Evolutionary conservation across 2,888 invertebrate genomes (phyloP), one percentile per base, ranked within the genome.

Genomic region (Cryptophagus acutangulus): DNA sequence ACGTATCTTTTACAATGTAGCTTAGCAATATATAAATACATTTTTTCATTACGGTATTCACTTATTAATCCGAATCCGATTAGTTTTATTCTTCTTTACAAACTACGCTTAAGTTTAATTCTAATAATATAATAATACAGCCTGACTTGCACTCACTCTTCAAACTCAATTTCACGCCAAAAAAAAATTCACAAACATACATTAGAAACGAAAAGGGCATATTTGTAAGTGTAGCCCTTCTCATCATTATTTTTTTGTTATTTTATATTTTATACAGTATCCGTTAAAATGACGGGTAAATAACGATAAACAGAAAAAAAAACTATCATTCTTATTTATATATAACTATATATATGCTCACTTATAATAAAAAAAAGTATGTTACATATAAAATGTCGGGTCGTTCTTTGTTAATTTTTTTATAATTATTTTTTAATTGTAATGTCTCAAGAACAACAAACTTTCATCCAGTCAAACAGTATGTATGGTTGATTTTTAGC

Each of bases 61-160:
- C 49, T 52, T 52, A 49, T 54, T 48, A 50, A 40, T 41, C 40
- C 45, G 52, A 52, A 51, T 51, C 49, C 48, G 44, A 52, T 45
- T 40, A 43, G 33, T 45, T 36, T 28, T 20, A 43, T 43, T 25
- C 12, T 12, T 26, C 4, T 12, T 26, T 12, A 20, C 9, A 20
- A 20, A 8, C 49, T 53, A 54, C 46, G 44, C 43, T 48, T 43
- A 46, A 33, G 37, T 48, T 56, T 52, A 49, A 57, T 51, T 62
- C 55, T 59, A 64, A 63, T n/a, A n/a, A n/a, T n/a, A 62, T 63
- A 64, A 61, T 63, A 65, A 61, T 57, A 67, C 66, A 67, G 65
- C 66, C 66, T 65, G 62, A 67, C 62, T 65, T 65, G 64, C 66
- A 63, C 52, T 56, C 63, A 61, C 57, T 51, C 62, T 36, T 52